phyloP scores from a whole-genome alignment of 2,888 invertebrate species.

The Harpalus rufipes region DNA sequence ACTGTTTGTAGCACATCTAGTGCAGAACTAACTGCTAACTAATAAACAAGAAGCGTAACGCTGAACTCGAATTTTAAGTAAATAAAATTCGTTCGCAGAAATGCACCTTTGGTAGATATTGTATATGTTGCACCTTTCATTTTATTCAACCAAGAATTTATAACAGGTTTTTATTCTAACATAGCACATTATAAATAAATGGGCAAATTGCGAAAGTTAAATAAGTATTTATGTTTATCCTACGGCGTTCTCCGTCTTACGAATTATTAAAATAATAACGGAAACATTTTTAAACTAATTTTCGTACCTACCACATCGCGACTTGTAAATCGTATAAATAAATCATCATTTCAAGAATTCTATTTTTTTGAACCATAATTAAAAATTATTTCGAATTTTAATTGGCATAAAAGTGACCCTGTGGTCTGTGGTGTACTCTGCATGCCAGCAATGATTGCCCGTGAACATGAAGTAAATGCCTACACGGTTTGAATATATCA shows the following conservation, averaged over 20 bases:
- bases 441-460: too few species aligned
- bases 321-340: neutral
- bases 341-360: too few species aligned
- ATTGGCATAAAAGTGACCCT: too few species aligned
- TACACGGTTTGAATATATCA: too few species aligned
- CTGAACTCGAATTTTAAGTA: constrained; percentile 48
- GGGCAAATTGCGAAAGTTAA: neutral
- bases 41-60: constrained; percentile 55
- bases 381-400: too few species aligned
- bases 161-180: neutral
- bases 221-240: neutral
- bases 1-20: constrained; percentile 62
- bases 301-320: neutral
- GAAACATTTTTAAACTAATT: neutral
- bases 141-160: constrained; percentile 9
- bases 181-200: neutral
- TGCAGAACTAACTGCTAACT: constrained; percentile 61
- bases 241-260: neutral
- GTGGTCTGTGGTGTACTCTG: too few species aligned
- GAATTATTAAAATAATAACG: neutral
- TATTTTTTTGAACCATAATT: too few species aligned
- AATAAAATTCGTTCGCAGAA: constrained; percentile 25
- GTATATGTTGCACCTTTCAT: constrained; percentile 7
- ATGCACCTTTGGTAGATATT: neutral
- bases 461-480: too few species aligned